phyloP scores from a whole-genome alignment of 1,140 invertebrate species.

The Trichogramma pretiosum region DNA sequence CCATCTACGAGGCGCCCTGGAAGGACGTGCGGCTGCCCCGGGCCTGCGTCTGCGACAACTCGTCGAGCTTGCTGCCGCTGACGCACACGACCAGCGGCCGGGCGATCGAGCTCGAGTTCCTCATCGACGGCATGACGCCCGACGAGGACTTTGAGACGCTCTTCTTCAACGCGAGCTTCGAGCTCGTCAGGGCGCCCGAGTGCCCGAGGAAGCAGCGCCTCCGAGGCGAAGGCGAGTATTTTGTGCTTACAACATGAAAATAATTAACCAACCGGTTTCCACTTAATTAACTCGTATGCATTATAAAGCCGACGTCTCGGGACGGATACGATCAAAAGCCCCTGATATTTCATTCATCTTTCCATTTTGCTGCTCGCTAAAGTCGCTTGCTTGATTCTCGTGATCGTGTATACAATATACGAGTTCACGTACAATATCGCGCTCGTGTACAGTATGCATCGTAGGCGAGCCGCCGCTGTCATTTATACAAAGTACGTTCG shows the following conservation, averaged over 20 bases:
- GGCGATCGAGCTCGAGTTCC: conserved; percentile 55
- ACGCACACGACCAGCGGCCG: conserved; percentile 56
- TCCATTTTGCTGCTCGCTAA: no score
- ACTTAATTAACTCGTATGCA: no score
- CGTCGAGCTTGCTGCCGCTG: conserved; percentile 42
- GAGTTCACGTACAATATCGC: no score
- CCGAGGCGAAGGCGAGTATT: conserved; percentile 44
- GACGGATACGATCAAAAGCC: no score
- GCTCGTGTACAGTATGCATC: no score
- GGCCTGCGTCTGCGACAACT: conserved; percentile 63
- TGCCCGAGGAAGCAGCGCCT: conserved; percentile 58
- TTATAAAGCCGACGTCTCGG: no score
- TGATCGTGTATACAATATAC: no score
- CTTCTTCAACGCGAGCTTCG: conserved; percentile 59
- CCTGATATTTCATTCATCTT: no score
- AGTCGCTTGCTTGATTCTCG: no score
- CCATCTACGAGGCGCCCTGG: conserved; percentile 58
- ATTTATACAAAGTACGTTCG: no score
- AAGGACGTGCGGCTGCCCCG: conserved; percentile 53
- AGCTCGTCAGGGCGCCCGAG: conserved; percentile 54
- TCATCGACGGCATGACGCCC: conserved; percentile 55
- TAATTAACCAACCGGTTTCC: not conserved
- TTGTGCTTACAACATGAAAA: not conserved
- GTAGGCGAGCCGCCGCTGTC: no score
- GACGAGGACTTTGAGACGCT: conserved; percentile 62